Evolutionary conservation across 2,113 vertebrate genomes (phyloP), one percentile per base, ranked within the genome.

Genomic region (Sebastes fasciatus): DNA sequence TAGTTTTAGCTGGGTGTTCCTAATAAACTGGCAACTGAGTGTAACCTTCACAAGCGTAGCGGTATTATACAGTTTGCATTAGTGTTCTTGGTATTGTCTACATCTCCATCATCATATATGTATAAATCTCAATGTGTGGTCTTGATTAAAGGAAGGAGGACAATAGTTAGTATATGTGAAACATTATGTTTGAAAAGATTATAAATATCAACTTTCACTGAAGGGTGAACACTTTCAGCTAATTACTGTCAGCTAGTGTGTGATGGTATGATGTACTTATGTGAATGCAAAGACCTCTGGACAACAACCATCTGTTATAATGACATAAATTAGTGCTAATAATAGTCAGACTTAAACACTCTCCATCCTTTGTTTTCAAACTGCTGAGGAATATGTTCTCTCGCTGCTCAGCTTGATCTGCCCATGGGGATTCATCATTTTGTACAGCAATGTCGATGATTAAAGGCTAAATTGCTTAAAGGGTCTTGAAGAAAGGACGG

Each of bases 341-440:
- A 77, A 83, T 75, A 51, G 61, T 63, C 48, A 21, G 4, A 72
- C 76, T 80, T 68, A 60, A 83, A 73, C 69, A 74, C 8, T 16
- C 21, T 76, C 64, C 40, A 9, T 34, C 19, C 52, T 66, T 86
- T 83, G 48, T 74, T 87, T 82, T 68, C 13, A 78, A 78, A 68
- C 52, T 82, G 58, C 69, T 69, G 68, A 82, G 52, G 51, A 88
- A 73, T 52, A 73, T 54, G 68, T 74, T 81, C 67, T 79, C 69
- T 74, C 45, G 0, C 61, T 55, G 80, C 63, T 82, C 65, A 73
- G 8, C 55, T 77, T 86, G 74, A 89, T 79, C 57, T 65, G 55
- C 76, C 80, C 9, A 0, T 70, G 46, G 79, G 82, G 70, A 86
- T 91, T 88, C 46, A 85, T 82, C 77, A 80, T 82, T 87, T 88